Conservation (phyloP, 92 coral and sea anemone species). For the Heteractis magnifica region DNA sequence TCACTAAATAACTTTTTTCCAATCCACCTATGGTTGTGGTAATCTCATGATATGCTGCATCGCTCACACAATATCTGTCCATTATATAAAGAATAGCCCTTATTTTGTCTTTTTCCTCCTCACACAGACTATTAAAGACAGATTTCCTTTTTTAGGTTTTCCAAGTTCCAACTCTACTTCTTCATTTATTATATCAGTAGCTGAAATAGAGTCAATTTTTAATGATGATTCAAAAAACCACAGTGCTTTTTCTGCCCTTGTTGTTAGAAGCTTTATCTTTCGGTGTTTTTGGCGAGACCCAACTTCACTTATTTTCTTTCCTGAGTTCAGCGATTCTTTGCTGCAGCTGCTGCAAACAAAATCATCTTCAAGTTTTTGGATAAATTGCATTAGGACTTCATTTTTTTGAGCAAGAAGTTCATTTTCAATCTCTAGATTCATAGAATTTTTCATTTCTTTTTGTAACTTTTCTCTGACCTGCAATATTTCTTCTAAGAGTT, state of each 20-base stretch:
- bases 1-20: constrained; percentile 40
- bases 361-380: too few relatives aligned
- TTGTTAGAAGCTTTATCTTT: constrained; percentile 28
- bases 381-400: too few relatives aligned
- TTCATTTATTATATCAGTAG: constrained; percentile 8
- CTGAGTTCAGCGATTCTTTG: too few relatives aligned
- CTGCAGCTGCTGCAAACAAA: too few relatives aligned
- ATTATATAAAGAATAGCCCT: constrained; percentile 35
- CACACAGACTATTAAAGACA: background rate
- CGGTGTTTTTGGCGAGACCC: constrained; percentile 7
- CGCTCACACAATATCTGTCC: constrained; percentile 56
- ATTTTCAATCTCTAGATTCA: too few relatives aligned
- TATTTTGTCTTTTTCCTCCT: constrained; percentile 27
- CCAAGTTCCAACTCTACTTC: constrained; percentile 7
- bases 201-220: too few relatives aligned
- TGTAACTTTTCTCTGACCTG: too few relatives aligned
- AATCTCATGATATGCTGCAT: constrained; percentile 53
- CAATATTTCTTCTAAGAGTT: too few relatives aligned
- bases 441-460: too few relatives aligned
- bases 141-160: constrained; percentile 19
- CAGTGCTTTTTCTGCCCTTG: constrained; percentile 37
- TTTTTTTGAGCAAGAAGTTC: too few relatives aligned
- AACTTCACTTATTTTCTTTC: too few relatives aligned
- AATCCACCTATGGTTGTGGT: constrained; percentile 36
- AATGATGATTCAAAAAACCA: constrained; percentile 39